Base-by-base conservation (phyloP, 2,888 invertebrate species). In the Parnassius orleans region DNA sequence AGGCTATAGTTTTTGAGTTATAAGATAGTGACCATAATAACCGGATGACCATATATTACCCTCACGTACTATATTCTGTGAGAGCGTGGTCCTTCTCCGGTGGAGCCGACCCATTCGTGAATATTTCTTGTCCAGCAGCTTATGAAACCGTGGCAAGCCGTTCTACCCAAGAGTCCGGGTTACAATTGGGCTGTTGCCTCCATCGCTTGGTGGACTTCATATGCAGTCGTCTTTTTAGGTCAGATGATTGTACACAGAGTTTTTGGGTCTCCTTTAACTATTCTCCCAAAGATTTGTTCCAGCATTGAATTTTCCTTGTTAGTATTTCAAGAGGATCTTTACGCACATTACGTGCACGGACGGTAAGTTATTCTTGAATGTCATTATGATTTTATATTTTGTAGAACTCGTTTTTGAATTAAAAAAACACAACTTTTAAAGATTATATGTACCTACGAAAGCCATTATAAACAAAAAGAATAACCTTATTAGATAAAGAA, bases 291-390 rank as follows among this genome's bases (percentile, higher is more conserved):
- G 42, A 70, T 83, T 9, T 90, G 90, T 64, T 69, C 72, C 9
- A 80, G 77, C 2, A 72, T 85, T 10, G 87, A 85, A 3, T 44
- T 87, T 1, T 91, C 91, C 0, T 57, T 91, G 12, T 56, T 91
- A 53, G 84, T 88, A 2, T 91, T 90, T 61, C 79, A 90, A 67
- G 87, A 90, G 57, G 86, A 90, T 46, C 72, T 71, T 63, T 90
- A 88, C 56, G 87, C 84, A 0, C 90, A 91, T 77, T 91, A 89
- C 68, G 82, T 91, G 9, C 87, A 91, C 71, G 90, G 90, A 33
- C 83, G 90, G 90, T 90, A 65, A 71, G 69, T 57, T 33, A 50
- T 15, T 33, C 14, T 9, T 10, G 5, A 33, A 1, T 33, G 33
- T 33, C 33, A 33, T 7, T 33, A 33, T 7, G 33, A 7, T 33